These are phyloP conservation scores for Drosophila willistoni DNA, from an alignment of 1,140 invertebrate species.

Conservation along the genomic window DNA sequence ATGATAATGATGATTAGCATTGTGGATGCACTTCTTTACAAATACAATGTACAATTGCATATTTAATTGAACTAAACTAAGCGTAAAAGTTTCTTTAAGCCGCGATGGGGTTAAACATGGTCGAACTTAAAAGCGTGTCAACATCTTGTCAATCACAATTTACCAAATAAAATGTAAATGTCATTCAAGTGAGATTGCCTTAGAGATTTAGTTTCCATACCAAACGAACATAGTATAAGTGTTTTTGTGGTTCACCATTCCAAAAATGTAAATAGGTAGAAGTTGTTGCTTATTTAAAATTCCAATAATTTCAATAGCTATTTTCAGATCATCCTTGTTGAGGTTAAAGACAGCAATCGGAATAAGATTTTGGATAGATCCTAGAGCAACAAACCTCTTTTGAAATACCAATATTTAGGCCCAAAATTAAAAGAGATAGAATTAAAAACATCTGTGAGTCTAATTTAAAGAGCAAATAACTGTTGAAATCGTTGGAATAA, in stretches of 20 bases:
- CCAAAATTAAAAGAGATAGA: too few relatives aligned
- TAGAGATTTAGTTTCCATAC: conserved; percentile 51
- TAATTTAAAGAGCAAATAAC: too few relatives aligned
- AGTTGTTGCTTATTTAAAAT: not conserved
- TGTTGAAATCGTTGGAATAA: too few relatives aligned
- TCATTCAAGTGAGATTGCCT: conserved; percentile 42
- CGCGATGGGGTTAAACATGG: conserved; percentile 34
- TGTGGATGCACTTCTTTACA: conserved; percentile 59
- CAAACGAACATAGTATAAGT: not conserved
- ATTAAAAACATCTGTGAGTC: too few relatives aligned
- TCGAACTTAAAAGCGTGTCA: conserved; percentile 70
- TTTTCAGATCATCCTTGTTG: too few relatives aligned
- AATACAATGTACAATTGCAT: conserved; percentile 47
- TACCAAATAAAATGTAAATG: conserved; percentile 77
- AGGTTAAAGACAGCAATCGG: too few relatives aligned
- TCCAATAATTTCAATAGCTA: too few relatives aligned
- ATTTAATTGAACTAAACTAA: conserved; percentile 62
- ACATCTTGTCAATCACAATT: conserved; percentile 78
- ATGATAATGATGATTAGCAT: conserved; percentile 22
- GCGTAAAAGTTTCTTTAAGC: conserved; percentile 8
- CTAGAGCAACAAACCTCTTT: too few relatives aligned
- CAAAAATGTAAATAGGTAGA: not conserved
- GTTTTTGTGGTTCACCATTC: not conserved
- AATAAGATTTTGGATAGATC: too few relatives aligned
- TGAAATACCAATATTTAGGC: too few relatives aligned